Evolutionary conservation across 2,113 vertebrate genomes (phyloP).

Genomic region (Corvus hawaiiensis): DNA sequence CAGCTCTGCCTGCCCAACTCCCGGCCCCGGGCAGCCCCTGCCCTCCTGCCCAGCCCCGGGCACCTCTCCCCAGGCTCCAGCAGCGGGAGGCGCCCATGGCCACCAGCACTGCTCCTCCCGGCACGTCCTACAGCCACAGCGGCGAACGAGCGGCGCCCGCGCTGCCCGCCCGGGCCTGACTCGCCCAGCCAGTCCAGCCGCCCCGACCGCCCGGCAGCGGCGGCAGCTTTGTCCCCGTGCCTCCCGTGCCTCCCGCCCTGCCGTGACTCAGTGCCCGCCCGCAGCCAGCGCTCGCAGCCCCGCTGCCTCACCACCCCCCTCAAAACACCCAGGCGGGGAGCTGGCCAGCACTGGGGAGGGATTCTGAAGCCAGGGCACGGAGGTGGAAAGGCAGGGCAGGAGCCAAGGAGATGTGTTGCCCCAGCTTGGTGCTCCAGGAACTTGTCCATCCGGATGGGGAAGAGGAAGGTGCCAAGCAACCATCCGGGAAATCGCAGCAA

Average conservation of each 20-base stretch:
- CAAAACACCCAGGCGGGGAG: not conserved
- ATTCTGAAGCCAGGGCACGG: fast-evolving
- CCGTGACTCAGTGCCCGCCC: not conserved
- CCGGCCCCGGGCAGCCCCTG: not conserved
- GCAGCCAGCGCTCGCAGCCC: fast-evolving
- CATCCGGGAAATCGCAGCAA: conserved; percentile 50
- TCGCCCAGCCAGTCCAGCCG: not conserved
- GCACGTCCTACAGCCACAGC: not conserved
- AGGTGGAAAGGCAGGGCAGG: not conserved
- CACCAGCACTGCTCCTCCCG: not conserved
- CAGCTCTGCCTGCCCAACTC: not conserved
- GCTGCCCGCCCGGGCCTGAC: not conserved
- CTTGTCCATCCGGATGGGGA: conserved; percentile 33
- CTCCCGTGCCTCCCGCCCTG: not conserved
- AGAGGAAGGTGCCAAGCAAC: conserved; percentile 51
- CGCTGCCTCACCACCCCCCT: fast-evolving
- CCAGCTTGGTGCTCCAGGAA: conserved; percentile 4
- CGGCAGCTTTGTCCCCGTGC: not conserved
- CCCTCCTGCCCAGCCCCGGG: not conserved
- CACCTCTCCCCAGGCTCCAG: not conserved
- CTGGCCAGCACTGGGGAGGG: fast-evolving
- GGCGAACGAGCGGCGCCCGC: not conserved
- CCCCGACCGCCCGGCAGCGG: not conserved
- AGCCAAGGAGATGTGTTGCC: not conserved
- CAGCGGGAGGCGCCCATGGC: fast-evolving